Base-by-base conservation (phyloP, 2,797 vertebrate species). In the Acestrorhynchus altus region DNA sequence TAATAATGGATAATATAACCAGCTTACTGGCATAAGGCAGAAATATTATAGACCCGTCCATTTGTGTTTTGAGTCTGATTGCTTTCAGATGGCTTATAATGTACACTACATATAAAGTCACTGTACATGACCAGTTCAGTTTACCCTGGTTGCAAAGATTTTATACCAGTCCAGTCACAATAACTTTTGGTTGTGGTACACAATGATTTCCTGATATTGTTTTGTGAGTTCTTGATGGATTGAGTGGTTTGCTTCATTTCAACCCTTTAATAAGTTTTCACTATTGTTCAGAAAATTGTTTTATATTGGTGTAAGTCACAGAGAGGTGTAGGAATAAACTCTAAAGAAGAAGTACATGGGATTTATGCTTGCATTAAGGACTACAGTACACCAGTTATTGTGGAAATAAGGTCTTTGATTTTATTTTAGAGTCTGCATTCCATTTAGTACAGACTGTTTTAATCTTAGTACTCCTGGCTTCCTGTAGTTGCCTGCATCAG, bases 261-360 rank as follows among this genome's bases (percentile, higher is more conserved):
- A 85, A 72, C 78, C 78, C 40, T 20, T 83, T 76, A 82, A 87
- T 76, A 59, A 84, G 74, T 44, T 46, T 75, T 74, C 59, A 80
- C 84, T 81, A 84, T 83, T 87, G 84, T 87, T 76, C 83, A 84
- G 79, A 52, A 35, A 68, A 85, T 88, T 70, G 61, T 76, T 83
- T 92, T 90, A 72, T 90, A 89, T 89, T 77, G 91, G 76, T 74
- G 67, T 65, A 16, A 60, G 60, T 61, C 12, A 59, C 54, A 83
- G 66, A 18, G 47, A 80, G 79, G 83, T 60, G 76, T 63, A 80
- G 13, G 74, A 92, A 91, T 90, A 87, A 90, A 92, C 64, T 82
- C 89, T 88, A 86, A 86, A 83, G 75, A 60, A 49, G 46, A 76
- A 76, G 69, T 35, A 24, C 8, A 1, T 8, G 49, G 6, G 0